Conservation (phyloP, 2,888 invertebrate genomes). For the Dorcus parallelipipedus region DNA sequence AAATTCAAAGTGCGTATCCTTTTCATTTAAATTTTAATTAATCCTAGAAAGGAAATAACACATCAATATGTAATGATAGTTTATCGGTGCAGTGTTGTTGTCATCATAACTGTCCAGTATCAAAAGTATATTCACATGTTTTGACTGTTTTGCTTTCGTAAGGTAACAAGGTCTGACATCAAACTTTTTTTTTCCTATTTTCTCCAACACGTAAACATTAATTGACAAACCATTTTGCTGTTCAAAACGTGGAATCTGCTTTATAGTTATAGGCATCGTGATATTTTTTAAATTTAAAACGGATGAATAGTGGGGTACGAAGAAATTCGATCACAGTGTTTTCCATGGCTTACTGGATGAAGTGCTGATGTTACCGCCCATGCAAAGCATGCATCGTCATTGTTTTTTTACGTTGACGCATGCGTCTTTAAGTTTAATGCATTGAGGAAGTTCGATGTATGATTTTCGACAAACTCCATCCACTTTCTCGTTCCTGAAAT, state of each 20-base stretch:
- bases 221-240: constrained; percentile 10
- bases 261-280: constrained; percentile 25
- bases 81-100: not conserved
- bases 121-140: constrained; percentile 6
- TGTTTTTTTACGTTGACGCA: constrained; percentile 16
- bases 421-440: constrained; percentile 7
- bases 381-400: constrained; percentile 14
- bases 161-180: constrained; percentile 8
- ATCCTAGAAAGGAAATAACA: too few species aligned
- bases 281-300: constrained; percentile 29
- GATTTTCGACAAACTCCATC: constrained; percentile 27
- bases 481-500: constrained; percentile 28
- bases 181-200: not conserved
- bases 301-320: constrained; percentile 25
- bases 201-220: constrained; percentile 14
- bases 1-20: too few species aligned
- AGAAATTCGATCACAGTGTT: constrained; percentile 17
- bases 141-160: constrained; percentile 5
- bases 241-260: constrained; percentile 19
- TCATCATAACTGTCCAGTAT: constrained; percentile 1
- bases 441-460: constrained; percentile 21
- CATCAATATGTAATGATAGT: constrained; percentile 14
- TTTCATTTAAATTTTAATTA: too few species aligned
- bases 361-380: constrained; percentile 14
- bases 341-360: not conserved